These are phyloP conservation scores for Chrysolina haemoptera DNA, from an alignment of 2,888 invertebrate genomes.

Conservation along the genomic window DNA sequence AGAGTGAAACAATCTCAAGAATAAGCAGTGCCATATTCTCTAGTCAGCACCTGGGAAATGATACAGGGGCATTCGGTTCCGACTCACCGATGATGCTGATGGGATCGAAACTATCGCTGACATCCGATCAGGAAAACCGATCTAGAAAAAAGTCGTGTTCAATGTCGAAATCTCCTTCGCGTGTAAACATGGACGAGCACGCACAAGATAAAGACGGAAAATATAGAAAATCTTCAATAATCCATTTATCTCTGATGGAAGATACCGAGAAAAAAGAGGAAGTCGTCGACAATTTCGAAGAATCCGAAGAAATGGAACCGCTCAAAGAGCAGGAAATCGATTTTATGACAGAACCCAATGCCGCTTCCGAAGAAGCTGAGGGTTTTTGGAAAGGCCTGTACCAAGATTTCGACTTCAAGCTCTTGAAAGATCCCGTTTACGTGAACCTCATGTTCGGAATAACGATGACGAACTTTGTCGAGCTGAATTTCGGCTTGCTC, in stretches of 20 bases:
- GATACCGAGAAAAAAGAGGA: background rate
- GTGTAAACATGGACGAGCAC: background rate
- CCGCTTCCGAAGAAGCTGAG: conserved; percentile 54
- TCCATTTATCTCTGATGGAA: background rate
- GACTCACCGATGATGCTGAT: conserved; percentile 27
- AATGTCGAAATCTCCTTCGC: background rate
- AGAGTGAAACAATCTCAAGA: conserved; percentile 19
- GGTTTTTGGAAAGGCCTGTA: conserved; percentile 74
- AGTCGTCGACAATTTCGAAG: background rate
- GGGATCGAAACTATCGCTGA: conserved; percentile 9
- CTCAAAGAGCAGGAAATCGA: conserved; percentile 39
- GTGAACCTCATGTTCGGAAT: conserved; percentile 82
- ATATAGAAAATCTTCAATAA: conserved; percentile 1
- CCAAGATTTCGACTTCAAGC: conserved; percentile 80
- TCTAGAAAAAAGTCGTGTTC: conserved; percentile 5
- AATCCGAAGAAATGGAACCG: background rate
- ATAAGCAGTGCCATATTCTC: conserved; percentile 23
- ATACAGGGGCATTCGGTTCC: conserved; percentile 23
- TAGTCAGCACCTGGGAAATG: conserved; percentile 22
- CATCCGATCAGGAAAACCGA: background rate
- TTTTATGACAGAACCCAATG: conserved; percentile 33
- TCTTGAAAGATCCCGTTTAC: conserved; percentile 79
- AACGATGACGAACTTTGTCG: conserved; percentile 80
- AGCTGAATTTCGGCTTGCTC: conserved; percentile 81
- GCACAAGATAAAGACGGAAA: background rate